These are phyloP conservation scores for Poecilus cupreus DNA, from an alignment of 2,888 invertebrate species.

Conservation along the genomic window DNA sequence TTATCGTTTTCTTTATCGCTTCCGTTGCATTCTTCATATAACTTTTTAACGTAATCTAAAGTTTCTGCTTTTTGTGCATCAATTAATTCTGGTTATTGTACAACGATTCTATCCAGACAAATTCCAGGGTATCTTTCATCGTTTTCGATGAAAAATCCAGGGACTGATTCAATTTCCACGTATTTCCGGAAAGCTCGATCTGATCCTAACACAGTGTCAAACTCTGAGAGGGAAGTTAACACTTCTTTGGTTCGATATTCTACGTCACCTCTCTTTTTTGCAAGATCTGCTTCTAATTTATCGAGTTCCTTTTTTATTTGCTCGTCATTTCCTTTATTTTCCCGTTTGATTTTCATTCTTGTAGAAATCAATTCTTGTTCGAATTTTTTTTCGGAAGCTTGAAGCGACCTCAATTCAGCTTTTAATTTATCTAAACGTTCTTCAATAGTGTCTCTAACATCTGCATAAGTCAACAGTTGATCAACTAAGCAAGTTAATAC, in stretches of 20 bases:
- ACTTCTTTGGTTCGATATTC: conserved; percentile 78
- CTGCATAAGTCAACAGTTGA: conserved; percentile 91
- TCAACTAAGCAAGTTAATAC: conserved; percentile 88
- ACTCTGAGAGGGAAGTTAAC: conserved; percentile 75
- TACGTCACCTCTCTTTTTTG: conserved; percentile 77
- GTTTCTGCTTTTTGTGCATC: conserved; percentile 72
- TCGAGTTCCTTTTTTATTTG: conserved; percentile 75
- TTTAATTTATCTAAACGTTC: conserved; percentile 87
- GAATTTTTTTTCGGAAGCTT: conserved; percentile 78
- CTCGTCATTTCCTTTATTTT: conserved; percentile 72
- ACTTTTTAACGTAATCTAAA: conserved; percentile 77
- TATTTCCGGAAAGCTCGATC: conserved; percentile 70
- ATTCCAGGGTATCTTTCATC: conserved; percentile 80
- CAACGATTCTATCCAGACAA: conserved; percentile 78
- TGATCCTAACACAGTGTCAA: conserved; percentile 75
- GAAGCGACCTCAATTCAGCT: conserved; percentile 80
- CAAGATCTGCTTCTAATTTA: conserved; percentile 76
- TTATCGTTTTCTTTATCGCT: conserved; percentile 83
- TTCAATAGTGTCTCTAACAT: conserved; percentile 88
- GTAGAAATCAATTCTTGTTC: conserved; percentile 75
- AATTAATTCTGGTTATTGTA: conserved; percentile 70
- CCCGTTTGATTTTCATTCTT: conserved; percentile 75
- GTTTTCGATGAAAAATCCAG: conserved; percentile 91
- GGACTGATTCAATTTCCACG: conserved; percentile 76
- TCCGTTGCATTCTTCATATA: conserved; percentile 77